Base-by-base conservation (phyloP, 2,113 vertebrate species). In the Murina feae region DNA sequence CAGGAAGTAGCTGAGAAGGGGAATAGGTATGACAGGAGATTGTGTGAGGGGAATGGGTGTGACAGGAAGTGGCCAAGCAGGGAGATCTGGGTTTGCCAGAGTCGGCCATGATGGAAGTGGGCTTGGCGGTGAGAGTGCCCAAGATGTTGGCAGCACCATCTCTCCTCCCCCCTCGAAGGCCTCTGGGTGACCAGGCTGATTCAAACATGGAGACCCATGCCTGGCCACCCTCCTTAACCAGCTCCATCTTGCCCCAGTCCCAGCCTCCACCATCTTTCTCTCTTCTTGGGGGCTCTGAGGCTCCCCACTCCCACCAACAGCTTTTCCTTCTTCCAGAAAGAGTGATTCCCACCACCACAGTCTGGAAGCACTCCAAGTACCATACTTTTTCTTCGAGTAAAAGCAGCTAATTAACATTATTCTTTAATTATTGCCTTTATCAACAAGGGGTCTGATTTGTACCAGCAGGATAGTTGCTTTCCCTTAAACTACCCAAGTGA, bases 391-490 rank as follows among this genome's bases (percentile, higher is more conserved):
- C 95, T 97, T 98, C 98, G 83, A 98, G 98, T 98, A 98, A 98
- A 98, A 98, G 98, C 98, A 97, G 98, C 98, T 99, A 99, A 99
- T 99, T 99, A 98, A 98, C 98, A 99, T 98, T 98, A 98, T 99
- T 98, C 98, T 98, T 98, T 99, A 99, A 98, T 99, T 98, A 99
- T 99, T 98, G 98, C 98, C 97, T 98, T 98, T 98, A 98, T 98
- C 98, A 98, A 98, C 98, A 97, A 98, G 98, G 98, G 98, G 98
- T 98, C 98, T 98, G 98, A 97, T 98, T 98, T 98, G 96, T 98
- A 98, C 97, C 98, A 98, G 98, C 98, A 98, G 98, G 98, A 80
- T 98, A 97, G 98, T 97, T 92, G 96, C 97, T 97, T 97, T 98
- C 84, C 97, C 97, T 98, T 81, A 97, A 98, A 93, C 98, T 98